phyloP scores from a whole-genome alignment of 2,888 invertebrate genomes.

The Ochropacha duplaris region DNA sequence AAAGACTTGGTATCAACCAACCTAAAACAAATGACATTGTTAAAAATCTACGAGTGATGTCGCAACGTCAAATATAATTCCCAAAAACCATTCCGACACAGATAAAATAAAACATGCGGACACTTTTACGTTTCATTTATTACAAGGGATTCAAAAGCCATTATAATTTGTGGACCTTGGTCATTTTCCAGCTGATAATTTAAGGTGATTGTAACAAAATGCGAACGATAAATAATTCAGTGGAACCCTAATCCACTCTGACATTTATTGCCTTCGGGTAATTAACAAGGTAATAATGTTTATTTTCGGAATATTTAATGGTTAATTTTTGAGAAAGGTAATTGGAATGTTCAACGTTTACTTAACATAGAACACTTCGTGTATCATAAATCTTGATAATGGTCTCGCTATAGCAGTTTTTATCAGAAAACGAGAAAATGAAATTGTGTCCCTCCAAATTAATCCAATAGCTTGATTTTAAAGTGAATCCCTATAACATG shows the following conservation, averaged over 20 bases:
- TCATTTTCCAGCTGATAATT: background rate
- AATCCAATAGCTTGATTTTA: too few species aligned
- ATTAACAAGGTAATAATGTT: conserved; percentile 25
- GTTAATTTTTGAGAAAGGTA: conserved; percentile 13
- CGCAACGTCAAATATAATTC: too few species aligned
- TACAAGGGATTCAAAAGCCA: background rate
- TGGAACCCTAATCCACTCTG: conserved; percentile 28
- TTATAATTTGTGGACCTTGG: background rate
- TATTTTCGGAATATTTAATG: conserved; percentile 14
- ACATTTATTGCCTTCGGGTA: conserved; percentile 16
- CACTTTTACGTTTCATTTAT: background rate
- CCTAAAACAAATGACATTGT: too few species aligned
- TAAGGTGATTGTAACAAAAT: conserved; percentile 1
- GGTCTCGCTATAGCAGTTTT: too few species aligned
- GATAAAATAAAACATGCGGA: background rate
- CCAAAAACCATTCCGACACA: background rate
- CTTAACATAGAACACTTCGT: background rate
- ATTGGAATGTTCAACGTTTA: background rate
- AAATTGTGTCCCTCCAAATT: too few species aligned
- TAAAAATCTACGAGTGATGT: too few species aligned
- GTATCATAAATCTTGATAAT: too few species aligned
- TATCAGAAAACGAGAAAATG: too few species aligned
- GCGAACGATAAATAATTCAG: conserved; percentile 16
- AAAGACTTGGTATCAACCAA: too few species aligned
- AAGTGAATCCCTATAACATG: too few species aligned